Conservation (phyloP, 2,113 vertebrate genomes). For the Vanacampus margaritifer region DNA sequence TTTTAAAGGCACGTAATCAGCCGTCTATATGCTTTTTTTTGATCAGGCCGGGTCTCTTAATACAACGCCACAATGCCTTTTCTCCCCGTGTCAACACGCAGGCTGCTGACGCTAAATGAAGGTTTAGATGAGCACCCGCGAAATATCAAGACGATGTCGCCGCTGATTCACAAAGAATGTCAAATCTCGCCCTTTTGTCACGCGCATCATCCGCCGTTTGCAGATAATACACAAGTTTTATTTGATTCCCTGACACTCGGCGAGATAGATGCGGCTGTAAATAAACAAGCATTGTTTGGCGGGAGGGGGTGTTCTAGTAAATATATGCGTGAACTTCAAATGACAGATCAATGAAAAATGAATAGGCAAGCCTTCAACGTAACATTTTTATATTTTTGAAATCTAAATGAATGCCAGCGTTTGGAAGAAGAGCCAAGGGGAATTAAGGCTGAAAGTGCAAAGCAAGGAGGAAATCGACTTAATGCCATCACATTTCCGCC, state of each 20-base stretch:
- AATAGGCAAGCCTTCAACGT: slow-evolving; percentile 58
- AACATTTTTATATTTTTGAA: slow-evolving; percentile 67
- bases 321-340: slow-evolving; percentile 72
- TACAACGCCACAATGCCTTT: slow-evolving; percentile 44
- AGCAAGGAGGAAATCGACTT: slow-evolving; percentile 76
- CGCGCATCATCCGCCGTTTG: slow-evolving; percentile 50
- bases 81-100: slow-evolving; percentile 54
- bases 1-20: slow-evolving; percentile 12
- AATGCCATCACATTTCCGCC: slow-evolving; percentile 72
- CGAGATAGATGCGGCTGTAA: slow-evolving; percentile 51
- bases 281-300: slow-evolving; percentile 72
- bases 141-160: slow-evolving; percentile 59
- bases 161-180: slow-evolving; percentile 45
- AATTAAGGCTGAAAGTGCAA: slow-evolving; percentile 70
- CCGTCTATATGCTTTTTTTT: slow-evolving; percentile 28
- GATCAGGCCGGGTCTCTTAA: slow-evolving; percentile 39
- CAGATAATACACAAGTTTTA: slow-evolving; percentile 69
- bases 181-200: slow-evolving; percentile 60
- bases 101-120: slow-evolving; percentile 59
- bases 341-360: slow-evolving; percentile 70
- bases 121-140: slow-evolving; percentile 65
- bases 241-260: slow-evolving; percentile 56
- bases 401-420: slow-evolving; percentile 62
- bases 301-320: slow-evolving; percentile 20
- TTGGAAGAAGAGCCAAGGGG: slow-evolving; percentile 69